phyloP scores from a whole-genome alignment of 2,113 vertebrate genomes.

The Amphiprion ocellaris region DNA sequence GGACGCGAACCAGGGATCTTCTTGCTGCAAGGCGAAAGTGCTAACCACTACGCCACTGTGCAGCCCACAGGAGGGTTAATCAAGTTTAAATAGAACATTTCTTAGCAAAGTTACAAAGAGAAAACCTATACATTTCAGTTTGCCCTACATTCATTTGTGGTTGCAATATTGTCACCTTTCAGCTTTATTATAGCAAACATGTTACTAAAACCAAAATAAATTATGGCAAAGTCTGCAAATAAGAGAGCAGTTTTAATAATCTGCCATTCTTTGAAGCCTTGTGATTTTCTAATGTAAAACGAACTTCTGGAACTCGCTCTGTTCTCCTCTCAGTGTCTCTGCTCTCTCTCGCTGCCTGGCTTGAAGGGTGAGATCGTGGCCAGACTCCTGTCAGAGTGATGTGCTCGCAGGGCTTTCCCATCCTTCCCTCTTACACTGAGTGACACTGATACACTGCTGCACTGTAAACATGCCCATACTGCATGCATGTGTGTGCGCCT shows the following conservation, averaged over 20 bases:
- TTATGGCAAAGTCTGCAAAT: neutral
- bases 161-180: too few relatives aligned
- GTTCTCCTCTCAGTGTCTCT: constrained; percentile 9
- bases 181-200: too few relatives aligned
- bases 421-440: constrained; percentile 76
- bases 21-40: too few relatives aligned
- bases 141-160: too few relatives aligned
- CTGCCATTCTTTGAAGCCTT: neutral
- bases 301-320: neutral
- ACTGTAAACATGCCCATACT: constrained; percentile 61
- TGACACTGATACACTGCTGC: constrained; percentile 80
- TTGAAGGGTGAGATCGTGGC: constrained; percentile 74
- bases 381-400: constrained; percentile 83
- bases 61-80: too few relatives aligned
- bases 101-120: neutral
- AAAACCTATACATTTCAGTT: too few relatives aligned
- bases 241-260: neutral
- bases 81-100: too few relatives aligned
- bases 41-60: too few relatives aligned
- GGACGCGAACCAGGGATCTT: too few relatives aligned
- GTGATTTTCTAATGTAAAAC: neutral
- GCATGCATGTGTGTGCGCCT: constrained; percentile 5
- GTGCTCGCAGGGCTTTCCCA: constrained; percentile 73
- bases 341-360: constrained; percentile 54
- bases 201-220: neutral